A percentile compares a stretch with the other conserved stretches of the same genome.
phyloP scores from a whole-genome alignment of 2,113 vertebrate species.

The Odobenus rosmarus region DNA sequence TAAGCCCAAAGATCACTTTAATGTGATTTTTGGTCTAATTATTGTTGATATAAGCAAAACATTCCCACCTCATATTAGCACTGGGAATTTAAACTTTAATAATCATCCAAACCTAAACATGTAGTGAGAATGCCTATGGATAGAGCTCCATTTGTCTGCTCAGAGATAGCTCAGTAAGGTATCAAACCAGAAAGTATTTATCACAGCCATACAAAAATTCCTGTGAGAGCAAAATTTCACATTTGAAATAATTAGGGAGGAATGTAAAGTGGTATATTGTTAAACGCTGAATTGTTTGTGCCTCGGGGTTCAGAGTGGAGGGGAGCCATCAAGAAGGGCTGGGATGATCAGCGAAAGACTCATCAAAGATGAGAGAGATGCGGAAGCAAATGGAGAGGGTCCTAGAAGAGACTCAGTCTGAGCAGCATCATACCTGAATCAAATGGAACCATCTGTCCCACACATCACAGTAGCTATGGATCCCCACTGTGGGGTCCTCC shows the following conservation, averaged over 20 bases:
- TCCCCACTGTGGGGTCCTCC: not conserved
- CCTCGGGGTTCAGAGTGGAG: not conserved
- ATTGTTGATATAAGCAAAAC: not conserved
- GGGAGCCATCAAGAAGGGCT: not conserved
- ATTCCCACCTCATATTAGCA: not conserved
- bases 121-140: not conserved
- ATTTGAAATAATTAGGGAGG: not conserved
- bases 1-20: not conserved
- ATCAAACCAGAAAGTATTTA: not conserved
- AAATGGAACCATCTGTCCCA: not conserved
- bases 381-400: not conserved
- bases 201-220: not conserved
- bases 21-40: not conserved
- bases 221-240: not conserved
- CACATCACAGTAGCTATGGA: accelerated
- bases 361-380: not conserved
- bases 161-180: not conserved
- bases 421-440: not conserved
- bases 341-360: not conserved
- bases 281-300: not conserved
- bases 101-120: not conserved
- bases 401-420: not conserved
- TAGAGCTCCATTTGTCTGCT: not conserved
- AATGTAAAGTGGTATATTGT: too few relatives aligned
- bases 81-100: not conserved